phyloP scores from a whole-genome alignment of 30 jellyfish, hydroid and myxozoan species.

The Aurelia aurita complex sp. Pacific region DNA sequence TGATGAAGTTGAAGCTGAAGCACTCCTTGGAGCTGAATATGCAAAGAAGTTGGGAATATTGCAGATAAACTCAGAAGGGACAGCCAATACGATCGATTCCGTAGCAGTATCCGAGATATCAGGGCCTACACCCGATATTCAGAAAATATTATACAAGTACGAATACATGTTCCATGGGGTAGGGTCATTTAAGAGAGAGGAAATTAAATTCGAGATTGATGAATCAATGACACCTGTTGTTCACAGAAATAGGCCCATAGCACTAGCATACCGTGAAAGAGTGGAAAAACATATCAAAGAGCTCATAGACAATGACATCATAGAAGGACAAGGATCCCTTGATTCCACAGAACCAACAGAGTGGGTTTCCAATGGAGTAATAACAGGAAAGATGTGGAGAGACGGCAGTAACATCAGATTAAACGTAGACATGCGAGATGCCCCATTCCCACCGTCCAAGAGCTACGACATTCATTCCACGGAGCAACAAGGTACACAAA shows the following conservation, averaged over 20 bases:
- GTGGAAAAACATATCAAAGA: constrained; percentile 32
- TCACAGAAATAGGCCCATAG: constrained; percentile 28
- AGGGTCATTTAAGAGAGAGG: constrained; percentile 12
- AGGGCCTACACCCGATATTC: not conserved
- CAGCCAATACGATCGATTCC: not conserved
- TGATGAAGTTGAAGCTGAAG: constrained; percentile 11
- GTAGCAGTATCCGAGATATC: not conserved
- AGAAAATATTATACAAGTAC: constrained; percentile 5
- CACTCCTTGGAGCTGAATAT: constrained; percentile 27
- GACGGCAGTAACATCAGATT: constrained; percentile 12
- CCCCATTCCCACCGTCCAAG: constrained; percentile 40
- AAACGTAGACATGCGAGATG: constrained; percentile 26
- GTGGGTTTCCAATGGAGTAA: constrained; percentile 53
- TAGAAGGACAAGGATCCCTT: constrained; percentile 56
- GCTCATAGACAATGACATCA: constrained; percentile 49
- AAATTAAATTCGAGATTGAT: constrained; percentile 11
- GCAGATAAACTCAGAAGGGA: constrained; percentile 4
- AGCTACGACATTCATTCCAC: constrained; percentile 20
- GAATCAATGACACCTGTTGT: constrained; percentile 22
- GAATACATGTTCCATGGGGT: constrained; percentile 14
- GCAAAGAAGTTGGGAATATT: constrained; percentile 27
- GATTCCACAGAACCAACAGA: constrained; percentile 21
- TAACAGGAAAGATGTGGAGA: constrained; percentile 25
- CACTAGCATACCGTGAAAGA: constrained; percentile 29
- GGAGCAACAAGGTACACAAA: constrained; percentile 20